A percentile compares a stretch with the other conserved stretches of the same genome.
phyloP scores from a whole-genome alignment of 2,113 vertebrate genomes.

The Prunella himalayana region DNA sequence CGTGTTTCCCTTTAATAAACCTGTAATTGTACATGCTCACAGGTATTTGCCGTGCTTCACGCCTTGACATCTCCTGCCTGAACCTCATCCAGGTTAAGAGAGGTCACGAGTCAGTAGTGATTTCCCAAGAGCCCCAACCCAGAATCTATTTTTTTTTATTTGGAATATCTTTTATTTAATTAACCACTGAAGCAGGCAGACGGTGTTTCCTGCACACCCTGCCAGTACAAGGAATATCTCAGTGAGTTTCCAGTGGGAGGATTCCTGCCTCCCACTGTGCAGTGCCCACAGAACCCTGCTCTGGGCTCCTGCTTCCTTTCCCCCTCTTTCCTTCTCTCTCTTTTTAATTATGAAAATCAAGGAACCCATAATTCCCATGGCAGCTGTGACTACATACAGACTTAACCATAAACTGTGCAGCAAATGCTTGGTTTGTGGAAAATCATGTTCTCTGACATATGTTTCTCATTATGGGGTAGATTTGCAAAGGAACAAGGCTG shows the following conservation, averaged over 20 bases:
- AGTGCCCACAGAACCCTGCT: neutral
- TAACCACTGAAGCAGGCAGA: neutral
- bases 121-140: conserved; percentile 25
- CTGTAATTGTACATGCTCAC: conserved; percentile 40
- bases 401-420: conserved; percentile 28
- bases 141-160: neutral
- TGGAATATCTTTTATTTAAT: conserved; percentile 21
- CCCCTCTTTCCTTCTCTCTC: conserved; percentile 5
- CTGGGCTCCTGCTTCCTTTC: neutral
- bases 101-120: conserved; percentile 18
- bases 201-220: neutral
- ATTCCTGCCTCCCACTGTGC: neutral
- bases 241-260: neutral
- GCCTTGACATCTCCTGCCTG: conserved; percentile 12
- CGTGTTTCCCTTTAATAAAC: conserved; percentile 52
- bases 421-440: conserved; percentile 36
- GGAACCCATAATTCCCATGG: conserved; percentile 34
- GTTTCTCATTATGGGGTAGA: conserved; percentile 46
- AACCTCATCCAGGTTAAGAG: conserved; percentile 23
- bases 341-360: conserved; percentile 46
- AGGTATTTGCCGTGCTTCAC: neutral
- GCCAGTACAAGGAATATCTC: neutral
- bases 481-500: neutral
- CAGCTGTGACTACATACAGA: conserved; percentile 50
- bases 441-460: conserved; percentile 51